Evolutionary conservation across 2,888 invertebrate genomes (phyloP), one percentile per base, ranked within the genome.

Genomic region (Drosophila affinis): DNA sequence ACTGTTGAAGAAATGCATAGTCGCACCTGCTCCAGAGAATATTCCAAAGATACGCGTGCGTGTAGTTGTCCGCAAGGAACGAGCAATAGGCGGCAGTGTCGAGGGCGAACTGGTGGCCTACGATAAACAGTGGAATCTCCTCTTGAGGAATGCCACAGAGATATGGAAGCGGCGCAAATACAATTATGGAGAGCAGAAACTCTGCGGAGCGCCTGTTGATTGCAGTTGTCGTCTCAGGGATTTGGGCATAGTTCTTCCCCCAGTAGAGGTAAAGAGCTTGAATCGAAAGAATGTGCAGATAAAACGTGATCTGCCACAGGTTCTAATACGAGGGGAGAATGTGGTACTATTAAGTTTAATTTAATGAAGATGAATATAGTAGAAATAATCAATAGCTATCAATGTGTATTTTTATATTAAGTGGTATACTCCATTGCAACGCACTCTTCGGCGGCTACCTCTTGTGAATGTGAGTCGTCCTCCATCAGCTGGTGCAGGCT

Each of bases 71-170:
- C 94, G 98, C 60, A 94, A 94, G 78, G 95, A 94, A 27, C 93
- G 93, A 45, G 95, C 95, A 12, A 92, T 98, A 27, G 93, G 98
- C 62, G 98, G 98, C 3, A 94, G 94, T 71, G 94, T 97, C 70
- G 94, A 95, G 72, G 99, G 97, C 1, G 95, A 94, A 78, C 92
- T 98, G 29, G 94, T 95, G 18, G 97, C 97, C 3, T 99, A 97
- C 91, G 99, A 99, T 92, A 98, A 97, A 90, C 97, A 98, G 91
- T 98, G 97, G 96, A 99, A 99, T 92, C 91, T 99, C 81, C 95
- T 96, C 6, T 92, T 98, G 59, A 94, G 94, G 63, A 96, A 98
- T 90, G 97, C 97, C 3, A 94, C 95, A 32, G 98, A 98, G 92
- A 93, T 95, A 3, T 98, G 97, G 95, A 94, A 93, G 58, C 93